Conservation (phyloP, 35 echinoderm and acorn worm species). For the Lytechinus pictus region DNA sequence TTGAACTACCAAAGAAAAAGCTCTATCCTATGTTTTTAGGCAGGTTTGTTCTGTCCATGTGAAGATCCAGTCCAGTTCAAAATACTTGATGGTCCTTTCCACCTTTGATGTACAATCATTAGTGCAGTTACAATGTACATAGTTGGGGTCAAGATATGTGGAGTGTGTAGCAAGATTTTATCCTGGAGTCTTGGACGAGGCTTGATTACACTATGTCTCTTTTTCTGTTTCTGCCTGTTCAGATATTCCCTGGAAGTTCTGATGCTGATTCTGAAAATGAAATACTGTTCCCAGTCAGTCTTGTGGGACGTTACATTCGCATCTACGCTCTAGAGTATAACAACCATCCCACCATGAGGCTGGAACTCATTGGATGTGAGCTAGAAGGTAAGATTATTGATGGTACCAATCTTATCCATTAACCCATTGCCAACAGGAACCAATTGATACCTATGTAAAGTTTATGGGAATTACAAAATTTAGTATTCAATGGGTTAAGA, state of each 20-base stretch:
- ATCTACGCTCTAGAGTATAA: constrained; percentile 54
- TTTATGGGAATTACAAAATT: no score
- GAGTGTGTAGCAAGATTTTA: no score
- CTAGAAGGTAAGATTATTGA: constrained; percentile 38
- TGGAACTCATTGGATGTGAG: constrained; percentile 71
- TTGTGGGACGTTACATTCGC: constrained; percentile 48
- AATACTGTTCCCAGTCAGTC: constrained; percentile 55
- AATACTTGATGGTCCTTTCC: no score
- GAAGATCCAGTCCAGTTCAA: no score
- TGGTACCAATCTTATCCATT: neutral
- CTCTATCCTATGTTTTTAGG: no score
- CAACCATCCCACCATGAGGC: constrained; percentile 52
- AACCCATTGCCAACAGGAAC: no score
- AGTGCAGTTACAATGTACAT: neutral
- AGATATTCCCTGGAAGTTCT: constrained; percentile 58
- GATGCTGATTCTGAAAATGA: constrained; percentile 61
- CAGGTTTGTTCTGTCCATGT: no score
- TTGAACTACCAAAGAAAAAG: no score
- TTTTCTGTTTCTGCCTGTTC: neutral
- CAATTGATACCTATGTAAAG: no score
- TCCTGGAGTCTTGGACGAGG: no score
- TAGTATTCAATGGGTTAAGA: no score
- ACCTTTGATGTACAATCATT: neutral
- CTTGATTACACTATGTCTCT: neutral
- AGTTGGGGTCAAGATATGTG: neutral